Evolutionary conservation across 1,140 invertebrate genomes (phyloP), one percentile per base, ranked within the genome.

Genomic region (Frieseomelitta varia): DNA sequence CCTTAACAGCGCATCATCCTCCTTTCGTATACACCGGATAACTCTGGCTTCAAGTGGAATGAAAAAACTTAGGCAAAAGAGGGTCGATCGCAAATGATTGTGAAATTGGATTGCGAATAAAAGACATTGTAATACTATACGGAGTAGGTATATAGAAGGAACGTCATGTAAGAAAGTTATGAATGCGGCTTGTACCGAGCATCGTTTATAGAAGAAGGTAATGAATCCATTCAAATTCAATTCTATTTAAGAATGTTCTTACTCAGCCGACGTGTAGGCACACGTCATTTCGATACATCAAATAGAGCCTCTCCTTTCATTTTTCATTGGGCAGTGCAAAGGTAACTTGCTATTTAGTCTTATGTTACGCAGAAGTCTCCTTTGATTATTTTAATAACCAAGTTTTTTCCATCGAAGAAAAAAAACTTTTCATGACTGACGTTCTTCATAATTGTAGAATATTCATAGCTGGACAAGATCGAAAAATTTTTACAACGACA

Each of bases 171-270:
- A 76, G 71, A 75, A 75, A 76, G 39, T 75, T 30, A 67, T n/a
- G 55, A 67, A 53, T 39, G 15, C 63, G 53, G 51, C 51, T 19
- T 74, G 47, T 39, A 56, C 47, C 19, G 53, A 83, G 67, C 56
- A 76, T n/a, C 86, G 56, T 53, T 89, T 86, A 86, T 81, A 69
- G 68, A 79, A 19, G 27, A 34, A 84, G 61, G 86, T 84, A 88
- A 89, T 86, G 84, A 86, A 58, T 79, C 87, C 81, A 89, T 89
- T 89, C 88, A 89, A 84, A 84, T 81, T 88, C 74, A 86, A 89
- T 89, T 85, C 74, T 51, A 73, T 75, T 27, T 27, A 84, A 79
- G 76, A 69, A 55, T 72, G 71, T 80, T 71, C 30, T 24, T n/a
- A 27, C 4, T 21, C 4, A 19, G 2, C 6, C 27, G 61, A 67